These are phyloP conservation scores for Hylaeus volcanicus DNA, from an alignment of 1,140 invertebrate species.

Conservation along the genomic window DNA sequence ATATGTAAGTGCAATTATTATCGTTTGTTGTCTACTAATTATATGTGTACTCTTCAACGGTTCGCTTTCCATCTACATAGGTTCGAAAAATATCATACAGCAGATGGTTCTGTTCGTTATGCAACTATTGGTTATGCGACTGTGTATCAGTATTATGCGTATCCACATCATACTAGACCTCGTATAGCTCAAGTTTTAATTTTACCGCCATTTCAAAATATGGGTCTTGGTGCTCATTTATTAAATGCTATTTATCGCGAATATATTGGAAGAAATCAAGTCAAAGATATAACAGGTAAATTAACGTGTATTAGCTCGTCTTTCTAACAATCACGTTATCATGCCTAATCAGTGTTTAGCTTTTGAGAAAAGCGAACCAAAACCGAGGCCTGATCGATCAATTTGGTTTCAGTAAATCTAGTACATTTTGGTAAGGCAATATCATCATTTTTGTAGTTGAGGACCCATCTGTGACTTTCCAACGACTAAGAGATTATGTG, in stretches of 20 bases:
- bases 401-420: slow-evolving; percentile 45
- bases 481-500: slow-evolving; percentile 93
- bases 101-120: slow-evolving; percentile 84
- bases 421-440: slow-evolving; percentile 45
- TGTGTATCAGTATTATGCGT: slow-evolving; percentile 97
- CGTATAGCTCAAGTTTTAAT: slow-evolving; percentile 95
- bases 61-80: slow-evolving; percentile 79
- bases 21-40: background rate
- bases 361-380: slow-evolving; percentile 3
- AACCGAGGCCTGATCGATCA: slow-evolving; percentile 11
- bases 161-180: slow-evolving; percentile 92
- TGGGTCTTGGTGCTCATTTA: slow-evolving; percentile 90
- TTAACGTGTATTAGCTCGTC: background rate
- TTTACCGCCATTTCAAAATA: slow-evolving; percentile 92
- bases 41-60: slow-evolving; percentile 19
- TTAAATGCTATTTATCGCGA: slow-evolving; percentile 90
- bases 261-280: slow-evolving; percentile 85
- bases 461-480: slow-evolving; percentile 94
- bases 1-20: slow-evolving; percentile 84
- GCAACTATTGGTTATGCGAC: slow-evolving; percentile 93
- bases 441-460: slow-evolving; percentile 85
- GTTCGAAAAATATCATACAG: slow-evolving; percentile 89
- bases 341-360: background rate
- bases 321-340: background rate
- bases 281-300: slow-evolving; percentile 93